These are phyloP conservation scores for Piaya cayana DNA, from an alignment of 2,113 vertebrate genomes.

Conservation along the genomic window DNA sequence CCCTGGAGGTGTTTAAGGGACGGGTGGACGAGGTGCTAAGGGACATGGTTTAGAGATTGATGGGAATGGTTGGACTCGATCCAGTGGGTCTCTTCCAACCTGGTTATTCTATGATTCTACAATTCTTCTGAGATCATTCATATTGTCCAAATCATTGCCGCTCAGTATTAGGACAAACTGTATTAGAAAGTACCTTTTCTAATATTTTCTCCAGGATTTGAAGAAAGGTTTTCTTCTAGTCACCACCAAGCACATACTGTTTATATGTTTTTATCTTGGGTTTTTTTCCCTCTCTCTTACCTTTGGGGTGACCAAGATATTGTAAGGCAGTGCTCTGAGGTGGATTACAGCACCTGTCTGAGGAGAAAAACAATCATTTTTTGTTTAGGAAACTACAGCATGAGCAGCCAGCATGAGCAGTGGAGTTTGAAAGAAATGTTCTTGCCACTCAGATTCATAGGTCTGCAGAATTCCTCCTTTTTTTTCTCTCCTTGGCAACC, in stretches of 20 bases:
- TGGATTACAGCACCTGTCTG: background rate
- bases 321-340: background rate
- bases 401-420: background rate
- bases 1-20: too few species aligned
- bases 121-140: background rate
- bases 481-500: background rate
- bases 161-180: background rate
- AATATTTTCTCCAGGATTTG: background rate
- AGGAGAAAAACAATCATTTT: background rate
- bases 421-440: background rate
- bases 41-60: too few species aligned
- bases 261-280: background rate
- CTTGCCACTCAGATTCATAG: background rate
- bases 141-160: background rate
- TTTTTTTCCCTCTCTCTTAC: background rate
- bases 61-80: too few species aligned
- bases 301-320: background rate
- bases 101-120: too few species aligned
- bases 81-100: too few species aligned
- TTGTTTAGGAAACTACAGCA: background rate
- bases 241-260: background rate
- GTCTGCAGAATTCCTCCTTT: background rate
- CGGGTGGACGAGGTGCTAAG: too few species aligned
- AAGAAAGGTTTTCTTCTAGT: background rate
- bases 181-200: background rate